These are phyloP conservation scores for Lindbergichthys nudifrons DNA, from an alignment of 2,797 vertebrate species.

Conservation along the genomic window DNA sequence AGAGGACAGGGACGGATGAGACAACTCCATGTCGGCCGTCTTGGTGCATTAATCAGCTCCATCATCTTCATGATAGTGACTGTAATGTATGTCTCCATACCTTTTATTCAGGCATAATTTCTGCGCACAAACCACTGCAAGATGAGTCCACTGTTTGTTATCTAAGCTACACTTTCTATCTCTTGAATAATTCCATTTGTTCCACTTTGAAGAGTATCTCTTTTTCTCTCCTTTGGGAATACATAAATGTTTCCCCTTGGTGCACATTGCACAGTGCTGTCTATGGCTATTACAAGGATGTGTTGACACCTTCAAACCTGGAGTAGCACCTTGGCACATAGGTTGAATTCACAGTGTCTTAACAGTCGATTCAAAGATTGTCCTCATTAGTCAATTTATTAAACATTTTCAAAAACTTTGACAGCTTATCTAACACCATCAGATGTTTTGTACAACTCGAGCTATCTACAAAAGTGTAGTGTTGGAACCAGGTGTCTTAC, in stretches of 20 bases:
- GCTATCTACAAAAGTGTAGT: constrained; percentile 7
- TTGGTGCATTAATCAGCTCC: constrained; percentile 46
- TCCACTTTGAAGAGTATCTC: constrained; percentile 65
- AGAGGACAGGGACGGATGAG: constrained; percentile 44
- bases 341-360: background rate
- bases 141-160: constrained; percentile 48
- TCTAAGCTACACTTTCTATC: constrained; percentile 41
- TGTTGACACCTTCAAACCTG: constrained; percentile 26
- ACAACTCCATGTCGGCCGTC: constrained; percentile 48
- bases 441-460: background rate
- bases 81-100: constrained; percentile 28
- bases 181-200: constrained; percentile 75
- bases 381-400: background rate
- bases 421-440: constrained; percentile 14
- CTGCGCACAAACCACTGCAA: constrained; percentile 16
- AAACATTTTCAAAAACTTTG: constrained; percentile 7
- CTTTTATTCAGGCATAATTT: constrained; percentile 27
- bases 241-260: constrained; percentile 57
- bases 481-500: constrained; percentile 14
- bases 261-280: constrained; percentile 13
- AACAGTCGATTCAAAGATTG: constrained; percentile 10
- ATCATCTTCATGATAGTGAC: constrained; percentile 43
- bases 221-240: constrained; percentile 43
- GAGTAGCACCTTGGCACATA: constrained; percentile 3
- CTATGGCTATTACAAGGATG: constrained; percentile 38